Conservation (phyloP, 2,113 vertebrate genomes). For the Scomber scombrus region DNA sequence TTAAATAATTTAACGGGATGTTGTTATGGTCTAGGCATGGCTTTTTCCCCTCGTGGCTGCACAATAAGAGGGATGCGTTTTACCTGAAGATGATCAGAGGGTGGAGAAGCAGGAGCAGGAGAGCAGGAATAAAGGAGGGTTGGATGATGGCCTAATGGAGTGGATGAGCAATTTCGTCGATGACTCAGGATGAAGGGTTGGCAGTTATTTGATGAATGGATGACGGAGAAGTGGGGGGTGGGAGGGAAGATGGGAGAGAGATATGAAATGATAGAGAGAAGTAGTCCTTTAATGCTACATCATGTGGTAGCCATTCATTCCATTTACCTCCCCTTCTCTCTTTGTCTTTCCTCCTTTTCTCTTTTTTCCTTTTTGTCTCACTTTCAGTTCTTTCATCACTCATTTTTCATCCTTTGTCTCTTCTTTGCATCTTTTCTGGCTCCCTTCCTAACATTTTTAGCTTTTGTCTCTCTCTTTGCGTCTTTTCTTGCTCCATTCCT, state of each 20-base stretch:
- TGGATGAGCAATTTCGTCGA: slow-evolving; percentile 69
- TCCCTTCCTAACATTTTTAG: slow-evolving; percentile 12
- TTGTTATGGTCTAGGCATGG: slow-evolving; percentile 27
- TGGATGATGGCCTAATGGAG: slow-evolving; percentile 69
- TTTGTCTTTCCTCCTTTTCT: not conserved
- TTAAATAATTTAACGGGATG: slow-evolving; percentile 50
- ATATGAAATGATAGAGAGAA: slow-evolving; percentile 53
- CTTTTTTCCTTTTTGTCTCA: not conserved
- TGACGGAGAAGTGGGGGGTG: slow-evolving; percentile 52
- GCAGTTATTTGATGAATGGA: slow-evolving; percentile 70
- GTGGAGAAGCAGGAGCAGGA: slow-evolving; percentile 8
- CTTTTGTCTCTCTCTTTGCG: slow-evolving; percentile 32
- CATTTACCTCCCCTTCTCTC: slow-evolving; percentile 25
- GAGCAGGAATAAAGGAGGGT: slow-evolving; percentile 7
- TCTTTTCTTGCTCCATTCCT: slow-evolving; percentile 36
- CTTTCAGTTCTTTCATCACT: not conserved
- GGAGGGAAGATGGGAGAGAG: slow-evolving; percentile 8
- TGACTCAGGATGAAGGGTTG: slow-evolving; percentile 67
- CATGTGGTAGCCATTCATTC: slow-evolving; percentile 43
- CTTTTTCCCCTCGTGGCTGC: not conserved
- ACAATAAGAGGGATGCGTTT: not conserved
- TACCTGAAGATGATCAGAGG: slow-evolving; percentile 38
- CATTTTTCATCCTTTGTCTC: not conserved
- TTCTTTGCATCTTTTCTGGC: not conserved
- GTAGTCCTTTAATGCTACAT: slow-evolving; percentile 58